phyloP scores from a whole-genome alignment of 2,113 vertebrate genomes.

The Tursiops truncatus region DNA sequence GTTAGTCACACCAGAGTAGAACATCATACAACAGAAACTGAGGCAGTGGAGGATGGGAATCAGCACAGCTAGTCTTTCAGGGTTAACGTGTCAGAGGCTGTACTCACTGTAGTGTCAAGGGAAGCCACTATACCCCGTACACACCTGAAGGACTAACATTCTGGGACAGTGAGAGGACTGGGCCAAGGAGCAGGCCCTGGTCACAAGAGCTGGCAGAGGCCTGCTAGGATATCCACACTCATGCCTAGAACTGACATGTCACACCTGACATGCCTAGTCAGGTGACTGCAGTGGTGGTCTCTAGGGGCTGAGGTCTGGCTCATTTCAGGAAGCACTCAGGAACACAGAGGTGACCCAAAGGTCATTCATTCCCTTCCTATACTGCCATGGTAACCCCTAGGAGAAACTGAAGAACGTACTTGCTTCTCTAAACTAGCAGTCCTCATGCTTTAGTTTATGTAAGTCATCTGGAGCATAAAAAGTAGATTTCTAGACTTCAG shows the following conservation, averaged over 20 bases:
- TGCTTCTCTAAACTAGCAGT: neutral
- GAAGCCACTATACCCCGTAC: neutral
- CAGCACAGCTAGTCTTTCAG: neutral
- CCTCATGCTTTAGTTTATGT: neutral
- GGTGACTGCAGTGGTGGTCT: neutral
- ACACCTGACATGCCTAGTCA: neutral
- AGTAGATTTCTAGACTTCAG: neutral
- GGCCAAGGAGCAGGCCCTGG: neutral
- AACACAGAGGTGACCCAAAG: neutral
- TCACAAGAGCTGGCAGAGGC: fast-evolving
- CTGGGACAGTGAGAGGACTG: neutral
- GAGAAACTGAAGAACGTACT: neutral
- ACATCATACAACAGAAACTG: neutral
- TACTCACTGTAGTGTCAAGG: neutral
- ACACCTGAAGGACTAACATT: neutral
- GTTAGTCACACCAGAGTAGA: neutral
- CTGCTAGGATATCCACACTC: neutral
- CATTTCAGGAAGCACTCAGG: neutral
- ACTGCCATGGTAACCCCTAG: neutral
- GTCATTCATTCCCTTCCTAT: neutral
- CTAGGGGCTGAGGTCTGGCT: neutral
- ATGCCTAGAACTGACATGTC: neutral
- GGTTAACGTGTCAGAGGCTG: neutral
- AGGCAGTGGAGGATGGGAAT: neutral
- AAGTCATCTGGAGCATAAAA: neutral